Evolutionary conservation across 2,113 vertebrate genomes (phyloP), one percentile per base, ranked within the genome.

Genomic region (Terrapene triunguis): DNA sequence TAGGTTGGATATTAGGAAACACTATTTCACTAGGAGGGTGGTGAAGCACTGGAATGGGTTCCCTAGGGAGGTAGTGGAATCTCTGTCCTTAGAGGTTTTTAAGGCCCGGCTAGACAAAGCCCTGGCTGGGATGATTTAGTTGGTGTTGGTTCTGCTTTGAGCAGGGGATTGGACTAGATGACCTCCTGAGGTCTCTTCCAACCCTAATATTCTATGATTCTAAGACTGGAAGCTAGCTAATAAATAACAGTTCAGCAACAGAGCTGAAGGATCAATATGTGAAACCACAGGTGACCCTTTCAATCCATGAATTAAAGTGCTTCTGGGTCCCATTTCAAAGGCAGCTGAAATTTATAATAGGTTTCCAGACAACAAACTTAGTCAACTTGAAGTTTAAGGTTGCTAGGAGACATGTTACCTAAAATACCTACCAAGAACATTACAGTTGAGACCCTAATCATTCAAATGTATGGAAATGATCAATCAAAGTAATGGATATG

Each of bases 351-450:
- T 95, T 92, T 90, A 92, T 87, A 87, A 82, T 25, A n/a, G 22
- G 38, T 80, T 90, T 90, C 84, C 84, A 87, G 74, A 84, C 79
- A 84, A 90, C 57, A 88, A 91, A 13, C 76, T 24, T 42, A 92
- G 90, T 92, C 79, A 95, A 94, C 95, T 74, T 59, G 91, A 97
- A 76, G 54, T 44, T 59, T 5, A 87, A 84, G 92, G 89, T 94
- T 94, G 89, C 94, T 89, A 21, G 10, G 89, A 80, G 87, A 84
- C 3, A 2, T 2, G 89, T 83, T 94, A 85, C 94, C 91, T 76
- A 96, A 96, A 96, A 54, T 92, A 93, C 94, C 90, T 54, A 65
- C 90, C 55, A 38, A 90, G 91, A 87, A 19, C 92, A 93, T 86
- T 78, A 69, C 65, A 82, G 59, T 55, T 19, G 54, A 74, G 89